Evolutionary conservation across 1,140 invertebrate species (phyloP).

Genomic region (Catajapyx aquilonaris): DNA sequence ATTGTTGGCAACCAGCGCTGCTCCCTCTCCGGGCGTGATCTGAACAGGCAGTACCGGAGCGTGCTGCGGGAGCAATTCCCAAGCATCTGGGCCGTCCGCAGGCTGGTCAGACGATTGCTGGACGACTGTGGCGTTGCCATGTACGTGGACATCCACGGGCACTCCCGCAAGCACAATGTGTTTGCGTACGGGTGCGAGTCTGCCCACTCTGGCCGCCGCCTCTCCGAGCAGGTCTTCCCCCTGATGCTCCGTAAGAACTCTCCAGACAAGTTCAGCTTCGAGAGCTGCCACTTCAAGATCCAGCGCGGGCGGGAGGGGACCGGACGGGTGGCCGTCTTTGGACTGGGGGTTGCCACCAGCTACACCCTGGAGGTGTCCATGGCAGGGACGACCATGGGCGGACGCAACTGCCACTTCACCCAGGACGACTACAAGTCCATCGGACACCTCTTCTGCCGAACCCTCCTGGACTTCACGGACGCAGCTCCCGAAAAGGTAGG

Average conservation of each 20-base stretch:
- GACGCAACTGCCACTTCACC: slow-evolving; percentile 70
- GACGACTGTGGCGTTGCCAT: slow-evolving; percentile 81
- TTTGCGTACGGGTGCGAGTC: slow-evolving; percentile 94
- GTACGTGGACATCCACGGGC: slow-evolving; percentile 89
- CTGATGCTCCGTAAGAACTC: slow-evolving; percentile 65
- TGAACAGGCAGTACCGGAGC: slow-evolving; percentile 74
- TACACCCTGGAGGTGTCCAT: slow-evolving; percentile 90
- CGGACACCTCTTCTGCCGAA: slow-evolving; percentile 77
- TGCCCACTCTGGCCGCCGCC: slow-evolving; percentile 45
- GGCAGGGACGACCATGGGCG: slow-evolving; percentile 59
- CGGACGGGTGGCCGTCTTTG: slow-evolving; percentile 78
- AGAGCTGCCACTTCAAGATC: slow-evolving; percentile 80
- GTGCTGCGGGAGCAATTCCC: slow-evolving; percentile 76
- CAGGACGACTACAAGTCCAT: slow-evolving; percentile 58
- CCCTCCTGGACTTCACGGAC: slow-evolving; percentile 72
- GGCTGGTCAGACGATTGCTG: slow-evolving; percentile 34
- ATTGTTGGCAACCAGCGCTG: slow-evolving; percentile 84
- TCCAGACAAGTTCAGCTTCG: slow-evolving; percentile 81
- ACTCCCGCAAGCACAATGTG: slow-evolving; percentile 82
- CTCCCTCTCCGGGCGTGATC: slow-evolving; percentile 64
- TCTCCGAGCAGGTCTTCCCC: slow-evolving; percentile 77
- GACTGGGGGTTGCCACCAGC: slow-evolving; percentile 79
- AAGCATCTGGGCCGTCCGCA: slow-evolving; percentile 78
- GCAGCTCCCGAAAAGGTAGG: too few relatives aligned
- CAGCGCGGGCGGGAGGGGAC: slow-evolving; percentile 85